Conservation (phyloP, 2,888 invertebrate species). For the Drosophila atroscutellata region DNA sequence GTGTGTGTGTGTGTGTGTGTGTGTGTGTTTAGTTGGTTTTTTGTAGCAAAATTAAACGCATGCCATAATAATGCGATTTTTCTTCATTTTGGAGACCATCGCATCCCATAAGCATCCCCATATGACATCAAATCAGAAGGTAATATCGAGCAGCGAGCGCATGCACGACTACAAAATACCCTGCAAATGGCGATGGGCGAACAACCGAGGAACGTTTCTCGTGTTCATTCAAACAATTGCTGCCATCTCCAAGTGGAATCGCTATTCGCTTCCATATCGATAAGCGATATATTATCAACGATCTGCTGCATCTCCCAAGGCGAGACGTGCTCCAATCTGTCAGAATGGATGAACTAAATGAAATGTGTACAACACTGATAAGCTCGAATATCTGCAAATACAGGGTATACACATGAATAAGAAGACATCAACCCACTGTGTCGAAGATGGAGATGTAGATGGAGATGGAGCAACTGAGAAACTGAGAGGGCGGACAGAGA, state of each 20-base stretch:
- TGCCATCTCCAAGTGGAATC: background rate
- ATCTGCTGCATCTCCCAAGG: background rate
- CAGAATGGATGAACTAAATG: background rate
- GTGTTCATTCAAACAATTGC: background rate
- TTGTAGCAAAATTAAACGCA: slow-evolving; percentile 74
- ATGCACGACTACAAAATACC: slow-evolving; percentile 14
- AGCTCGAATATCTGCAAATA: background rate
- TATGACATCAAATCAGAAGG: slow-evolving; percentile 33
- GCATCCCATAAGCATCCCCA: slow-evolving; percentile 31
- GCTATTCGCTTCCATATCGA: background rate
- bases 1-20: background rate
- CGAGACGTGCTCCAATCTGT: background rate
- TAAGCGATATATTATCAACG: background rate
- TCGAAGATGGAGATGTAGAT: background rate
- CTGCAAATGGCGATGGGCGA: background rate
- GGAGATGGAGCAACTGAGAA: background rate
- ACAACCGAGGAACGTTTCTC: background rate
- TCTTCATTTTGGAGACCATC: slow-evolving; percentile 54
- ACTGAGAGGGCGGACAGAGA: slow-evolving; percentile 10
- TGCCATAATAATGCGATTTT: slow-evolving; percentile 77
- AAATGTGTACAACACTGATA: background rate
- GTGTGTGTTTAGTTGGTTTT: slow-evolving; percentile 23
- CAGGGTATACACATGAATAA: background rate
- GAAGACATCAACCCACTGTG: background rate
- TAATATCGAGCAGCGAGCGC: background rate